Base-by-base conservation (phyloP, 2,113 vertebrate genomes). In the Scatophagus argus region DNA sequence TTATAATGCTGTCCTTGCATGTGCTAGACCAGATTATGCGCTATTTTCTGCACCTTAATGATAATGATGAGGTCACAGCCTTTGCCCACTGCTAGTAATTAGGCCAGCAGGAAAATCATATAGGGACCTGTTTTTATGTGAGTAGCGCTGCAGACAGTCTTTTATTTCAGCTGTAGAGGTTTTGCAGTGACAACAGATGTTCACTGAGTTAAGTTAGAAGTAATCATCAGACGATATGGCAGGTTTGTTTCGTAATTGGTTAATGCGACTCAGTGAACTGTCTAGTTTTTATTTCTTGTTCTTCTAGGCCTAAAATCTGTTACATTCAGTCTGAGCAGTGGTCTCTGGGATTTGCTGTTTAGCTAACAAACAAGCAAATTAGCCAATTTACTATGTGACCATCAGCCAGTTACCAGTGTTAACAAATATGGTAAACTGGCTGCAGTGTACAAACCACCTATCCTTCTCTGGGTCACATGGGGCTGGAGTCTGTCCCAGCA, bases 51-150 rank as follows among this genome's bases (percentile, higher is more conserved):
- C 60, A 80, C 70, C 77, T 84, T 91, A 89, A 92, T 90, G 81
- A 90, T 90, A 79, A 87, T 64, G 64, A 72, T 34, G 54, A 82
- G 88, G 87, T 90, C 74, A 74, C 38, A 59, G 72, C 76, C 59
- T 89, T 90, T 87, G 75, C 16, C 69, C 75, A 62, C 52, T 65
- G 64, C 74, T 79, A 62, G 68, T 87, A 92, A 93, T 93, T 91
- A 92, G 84, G 51, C 72, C 60, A 16, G 46, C 54, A 65, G 73
- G 47, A 68, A n/a, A 66, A 55, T 73, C n/a, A 74, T 51, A 71
- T 31, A 71, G 51, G 71, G 41, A 63, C 44, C n/a, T 59, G 32
- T 54, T 59, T 54, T 51, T 12, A 4, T 60, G 31, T 49, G 5
- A 66, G 31, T 12, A 60, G 13, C 29, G 55, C 70, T 55, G 36